Evolutionary conservation across 2,797 vertebrate species (phyloP).

Genomic region (Ctenosaura bakeri): DNA sequence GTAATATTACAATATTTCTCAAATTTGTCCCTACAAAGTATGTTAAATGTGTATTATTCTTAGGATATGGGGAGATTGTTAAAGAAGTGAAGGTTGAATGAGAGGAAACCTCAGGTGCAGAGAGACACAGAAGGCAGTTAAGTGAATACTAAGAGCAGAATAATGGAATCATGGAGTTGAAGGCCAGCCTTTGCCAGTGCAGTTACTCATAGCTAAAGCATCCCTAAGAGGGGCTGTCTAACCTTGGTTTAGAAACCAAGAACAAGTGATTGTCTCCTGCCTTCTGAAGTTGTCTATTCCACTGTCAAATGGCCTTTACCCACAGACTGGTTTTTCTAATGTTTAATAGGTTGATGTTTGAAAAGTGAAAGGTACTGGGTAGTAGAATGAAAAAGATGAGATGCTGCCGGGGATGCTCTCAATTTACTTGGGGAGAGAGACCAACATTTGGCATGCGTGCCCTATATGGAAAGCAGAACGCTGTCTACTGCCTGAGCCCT

Average conservation of each 20-base stretch:
- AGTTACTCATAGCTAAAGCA: too few relatives aligned
- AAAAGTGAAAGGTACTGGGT: neutral
- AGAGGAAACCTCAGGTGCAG: neutral
- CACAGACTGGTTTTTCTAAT: too few relatives aligned
- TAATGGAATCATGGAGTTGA: too few relatives aligned
- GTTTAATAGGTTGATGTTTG: neutral
- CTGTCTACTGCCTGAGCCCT: slow-evolving; percentile 33
- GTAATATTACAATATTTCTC: neutral
- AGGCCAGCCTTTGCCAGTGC: too few relatives aligned
- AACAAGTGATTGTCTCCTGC: too few relatives aligned
- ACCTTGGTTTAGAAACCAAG: too few relatives aligned
- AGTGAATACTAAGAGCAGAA: neutral
- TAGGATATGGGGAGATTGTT: slow-evolving; percentile 3
- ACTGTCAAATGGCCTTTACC: too few relatives aligned
- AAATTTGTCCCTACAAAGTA: slow-evolving; percentile 33
- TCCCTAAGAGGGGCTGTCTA: too few relatives aligned
- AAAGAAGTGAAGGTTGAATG: slow-evolving; percentile 13
- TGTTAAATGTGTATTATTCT: neutral
- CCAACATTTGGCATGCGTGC: neutral
- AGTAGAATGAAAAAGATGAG: neutral
- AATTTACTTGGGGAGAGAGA: neutral
- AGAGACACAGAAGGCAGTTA: neutral
- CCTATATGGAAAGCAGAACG: neutral
- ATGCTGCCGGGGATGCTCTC: neutral
- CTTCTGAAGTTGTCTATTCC: too few relatives aligned